Percentiles rank a stretch among this genome's conserved stretches.
Evolutionary conservation across 2,113 vertebrate genomes (phyloP).

Genomic region (Gallinago jamesoni): DNA sequence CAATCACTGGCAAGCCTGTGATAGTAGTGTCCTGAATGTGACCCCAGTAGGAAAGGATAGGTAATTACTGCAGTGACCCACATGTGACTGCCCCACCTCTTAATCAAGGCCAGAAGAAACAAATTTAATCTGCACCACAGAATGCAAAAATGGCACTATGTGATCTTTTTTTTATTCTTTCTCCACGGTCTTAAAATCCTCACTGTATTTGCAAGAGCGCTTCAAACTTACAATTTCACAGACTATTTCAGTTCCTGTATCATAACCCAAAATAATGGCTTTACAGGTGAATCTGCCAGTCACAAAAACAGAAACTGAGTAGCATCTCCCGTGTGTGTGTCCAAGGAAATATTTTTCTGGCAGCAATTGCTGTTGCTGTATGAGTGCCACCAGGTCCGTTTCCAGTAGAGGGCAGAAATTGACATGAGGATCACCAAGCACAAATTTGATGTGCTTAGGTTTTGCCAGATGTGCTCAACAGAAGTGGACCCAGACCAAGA

Average conservation of each 20-base stretch:
- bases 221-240: background rate
- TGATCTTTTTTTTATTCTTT: background rate
- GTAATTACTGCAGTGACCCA: background rate
- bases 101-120: background rate
- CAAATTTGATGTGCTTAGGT: background rate
- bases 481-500: background rate
- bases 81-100: rapidly evolving
- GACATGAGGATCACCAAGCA: background rate
- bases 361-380: background rate
- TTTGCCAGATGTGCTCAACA: background rate
- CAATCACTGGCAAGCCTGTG: background rate
- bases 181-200: background rate
- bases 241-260: background rate
- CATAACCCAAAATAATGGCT: background rate
- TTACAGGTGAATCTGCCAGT: background rate
- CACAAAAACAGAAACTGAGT: background rate
- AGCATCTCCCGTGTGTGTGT: rapidly evolving
- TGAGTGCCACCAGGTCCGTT: background rate
- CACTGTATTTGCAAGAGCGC: background rate
- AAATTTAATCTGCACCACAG: background rate
- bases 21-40: background rate
- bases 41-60: background rate
- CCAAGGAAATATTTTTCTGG: background rate
- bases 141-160: background rate
- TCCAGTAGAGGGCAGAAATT: conserved; percentile 1